A percentile compares a stretch with the other conserved stretches of the same genome.
Conservation (phyloP, 2,888 invertebrate genomes). For the Gisinianus flammeolus region DNA sequence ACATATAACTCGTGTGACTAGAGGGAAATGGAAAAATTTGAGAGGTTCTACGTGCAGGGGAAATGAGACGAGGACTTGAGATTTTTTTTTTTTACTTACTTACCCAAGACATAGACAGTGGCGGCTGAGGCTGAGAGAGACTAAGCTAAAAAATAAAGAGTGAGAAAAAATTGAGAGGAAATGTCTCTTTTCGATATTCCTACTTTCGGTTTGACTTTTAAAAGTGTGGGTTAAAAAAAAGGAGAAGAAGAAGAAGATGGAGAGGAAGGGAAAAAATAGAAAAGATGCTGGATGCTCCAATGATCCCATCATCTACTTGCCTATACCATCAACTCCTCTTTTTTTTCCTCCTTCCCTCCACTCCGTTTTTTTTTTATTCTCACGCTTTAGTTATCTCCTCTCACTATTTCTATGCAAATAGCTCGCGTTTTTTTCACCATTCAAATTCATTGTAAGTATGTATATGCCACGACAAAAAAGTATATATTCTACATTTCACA, state of each 20-base stretch:
- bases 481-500: not conserved
- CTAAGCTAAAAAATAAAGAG: not conserved
- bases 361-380: not conserved
- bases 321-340: not conserved
- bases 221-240: slow-evolving; percentile 13
- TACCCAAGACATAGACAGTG: not conserved
- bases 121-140: not conserved
- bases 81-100: not conserved
- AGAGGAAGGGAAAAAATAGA: no score
- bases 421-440: not conserved
- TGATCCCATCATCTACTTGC: slow-evolving; percentile 16
- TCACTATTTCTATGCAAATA: not conserved
- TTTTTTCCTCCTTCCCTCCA: not conserved
- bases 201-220: slow-evolving; percentile 11
- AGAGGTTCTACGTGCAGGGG: not conserved
- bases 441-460: not conserved
- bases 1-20: no score
- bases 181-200: not conserved
- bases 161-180: not conserved
- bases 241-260: not conserved
- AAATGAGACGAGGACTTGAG: not conserved
- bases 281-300: slow-evolving; percentile 17
- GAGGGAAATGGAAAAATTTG: not conserved
- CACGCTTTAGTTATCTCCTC: not conserved
- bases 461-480: not conserved